These are phyloP conservation scores for Tetramorium alpestre DNA, from an alignment of 1,140 invertebrate genomes.

Conservation along the genomic window DNA sequence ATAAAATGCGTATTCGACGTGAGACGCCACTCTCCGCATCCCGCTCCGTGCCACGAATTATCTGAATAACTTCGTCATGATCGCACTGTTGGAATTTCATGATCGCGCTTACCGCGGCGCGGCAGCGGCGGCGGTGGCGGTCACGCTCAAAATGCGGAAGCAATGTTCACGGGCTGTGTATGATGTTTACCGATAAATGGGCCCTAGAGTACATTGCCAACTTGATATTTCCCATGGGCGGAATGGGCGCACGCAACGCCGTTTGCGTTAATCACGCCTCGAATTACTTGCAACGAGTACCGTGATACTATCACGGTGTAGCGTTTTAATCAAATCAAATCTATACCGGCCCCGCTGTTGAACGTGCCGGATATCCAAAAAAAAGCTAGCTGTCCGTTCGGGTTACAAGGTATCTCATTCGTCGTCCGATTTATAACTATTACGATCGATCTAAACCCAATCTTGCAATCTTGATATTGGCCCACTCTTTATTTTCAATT, in stretches of 20 bases:
- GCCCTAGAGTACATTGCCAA: constrained; percentile 10
- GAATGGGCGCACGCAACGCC: background rate
- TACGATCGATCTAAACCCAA: constrained; percentile 7
- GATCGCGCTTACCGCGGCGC: constrained; percentile 35
- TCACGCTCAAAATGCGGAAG: constrained; percentile 54
- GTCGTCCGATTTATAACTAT: background rate
- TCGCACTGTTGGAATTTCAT: constrained; percentile 50
- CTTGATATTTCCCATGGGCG: constrained; percentile 31
- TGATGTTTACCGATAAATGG: constrained; percentile 32
- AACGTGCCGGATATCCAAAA: background rate
- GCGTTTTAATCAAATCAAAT: constrained; percentile 31
- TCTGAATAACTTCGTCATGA: constrained; percentile 48
- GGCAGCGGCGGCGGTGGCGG: background rate
- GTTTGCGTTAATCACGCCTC: constrained; percentile 26
- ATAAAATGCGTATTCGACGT: background rate
- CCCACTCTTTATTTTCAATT: constrained; percentile 44
- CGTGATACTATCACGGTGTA: background rate
- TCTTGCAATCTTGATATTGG: constrained; percentile 23
- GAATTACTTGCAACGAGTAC: constrained; percentile 34
- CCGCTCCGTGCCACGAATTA: constrained; percentile 19
- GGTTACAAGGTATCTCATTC: constrained; percentile 1
- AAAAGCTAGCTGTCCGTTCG: background rate
- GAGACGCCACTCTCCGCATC: background rate
- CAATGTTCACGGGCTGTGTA: constrained; percentile 17
- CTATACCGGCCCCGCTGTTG: background rate